phyloP scores from a whole-genome alignment of 2,888 invertebrate species.

The Drosophila infuscata region DNA sequence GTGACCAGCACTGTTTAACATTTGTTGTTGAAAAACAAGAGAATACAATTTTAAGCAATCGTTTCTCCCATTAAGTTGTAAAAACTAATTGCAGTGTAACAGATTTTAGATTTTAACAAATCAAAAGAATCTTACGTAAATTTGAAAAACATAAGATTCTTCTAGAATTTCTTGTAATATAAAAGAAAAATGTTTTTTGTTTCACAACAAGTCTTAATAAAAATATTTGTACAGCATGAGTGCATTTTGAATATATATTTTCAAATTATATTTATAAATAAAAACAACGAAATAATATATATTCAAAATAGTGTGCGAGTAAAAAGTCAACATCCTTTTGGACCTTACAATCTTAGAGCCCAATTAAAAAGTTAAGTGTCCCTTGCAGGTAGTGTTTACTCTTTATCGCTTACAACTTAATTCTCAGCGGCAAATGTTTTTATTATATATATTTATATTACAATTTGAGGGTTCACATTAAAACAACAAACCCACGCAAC shows the following conservation, averaged over 20 bases:
- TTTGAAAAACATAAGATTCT: not conserved
- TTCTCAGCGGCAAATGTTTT: conserved; percentile 68
- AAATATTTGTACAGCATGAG: not conserved
- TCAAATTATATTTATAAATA: too few species aligned
- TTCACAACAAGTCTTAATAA: not conserved
- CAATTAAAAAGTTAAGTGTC: conserved; percentile 43
- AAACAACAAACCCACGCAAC: not conserved
- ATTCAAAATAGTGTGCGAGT: not conserved
- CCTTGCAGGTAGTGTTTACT: conserved; percentile 31
- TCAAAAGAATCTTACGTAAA: not conserved
- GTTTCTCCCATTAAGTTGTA: not conserved
- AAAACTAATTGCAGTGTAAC: not conserved
- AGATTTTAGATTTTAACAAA: not conserved
- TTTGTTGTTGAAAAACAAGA: not conserved
- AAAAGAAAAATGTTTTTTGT: not conserved
- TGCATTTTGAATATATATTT: not conserved
- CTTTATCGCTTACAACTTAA: conserved; percentile 64
- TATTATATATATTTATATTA: conserved; percentile 47
- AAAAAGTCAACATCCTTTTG: conserved; percentile 44
- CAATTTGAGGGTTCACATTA: conserved; percentile 38
- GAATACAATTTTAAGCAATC: not conserved
- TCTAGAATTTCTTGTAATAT: not conserved
- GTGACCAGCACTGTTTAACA: conserved; percentile 6
- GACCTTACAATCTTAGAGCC: conserved; percentile 1
- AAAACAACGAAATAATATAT: not conserved